A percentile compares a stretch with the other conserved stretches of the same genome.
Evolutionary conservation across 1,140 invertebrate species (phyloP).

Genomic region (Elymnias hypermnestra): DNA sequence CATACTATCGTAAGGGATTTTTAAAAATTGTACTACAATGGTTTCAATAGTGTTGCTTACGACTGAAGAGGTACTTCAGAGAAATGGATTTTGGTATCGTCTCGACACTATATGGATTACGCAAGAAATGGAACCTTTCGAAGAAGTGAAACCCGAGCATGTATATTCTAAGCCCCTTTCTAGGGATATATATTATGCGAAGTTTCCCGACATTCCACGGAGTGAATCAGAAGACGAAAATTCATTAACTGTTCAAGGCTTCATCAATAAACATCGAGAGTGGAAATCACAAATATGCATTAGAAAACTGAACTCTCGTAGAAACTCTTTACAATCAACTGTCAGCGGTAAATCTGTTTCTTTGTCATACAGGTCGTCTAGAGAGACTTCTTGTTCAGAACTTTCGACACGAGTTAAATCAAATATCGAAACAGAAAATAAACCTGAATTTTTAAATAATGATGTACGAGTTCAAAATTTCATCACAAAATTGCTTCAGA

Average conservation of each 20-base stretch:
- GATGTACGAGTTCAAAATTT: constrained; percentile 46
- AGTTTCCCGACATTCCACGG: constrained; percentile 59
- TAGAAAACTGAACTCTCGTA: constrained; percentile 35
- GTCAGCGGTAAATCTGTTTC: constrained; percentile 24
- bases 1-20: neutral
- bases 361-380: constrained; percentile 11
- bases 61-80: constrained; percentile 60
- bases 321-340: constrained; percentile 34
- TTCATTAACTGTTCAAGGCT: constrained; percentile 48
- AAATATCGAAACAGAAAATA: constrained; percentile 1
- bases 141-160: constrained; percentile 57
- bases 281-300: constrained; percentile 58
- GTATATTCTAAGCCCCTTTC: constrained; percentile 51
- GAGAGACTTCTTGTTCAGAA: too few species aligned
- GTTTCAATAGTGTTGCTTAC: constrained; percentile 58
- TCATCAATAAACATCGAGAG: constrained; percentile 51
- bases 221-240: constrained; percentile 67
- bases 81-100: constrained; percentile 59
- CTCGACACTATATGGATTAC: constrained; percentile 59
- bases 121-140: constrained; percentile 64
- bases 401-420: constrained; percentile 26
- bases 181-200: constrained; percentile 58
- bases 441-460: constrained; percentile 24
- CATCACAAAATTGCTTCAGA: constrained; percentile 44
- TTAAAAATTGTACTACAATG: constrained; percentile 25